Evolutionary conservation across 2,797 vertebrate genomes (phyloP).

Genomic region (Geotrypetes seraphini): DNA sequence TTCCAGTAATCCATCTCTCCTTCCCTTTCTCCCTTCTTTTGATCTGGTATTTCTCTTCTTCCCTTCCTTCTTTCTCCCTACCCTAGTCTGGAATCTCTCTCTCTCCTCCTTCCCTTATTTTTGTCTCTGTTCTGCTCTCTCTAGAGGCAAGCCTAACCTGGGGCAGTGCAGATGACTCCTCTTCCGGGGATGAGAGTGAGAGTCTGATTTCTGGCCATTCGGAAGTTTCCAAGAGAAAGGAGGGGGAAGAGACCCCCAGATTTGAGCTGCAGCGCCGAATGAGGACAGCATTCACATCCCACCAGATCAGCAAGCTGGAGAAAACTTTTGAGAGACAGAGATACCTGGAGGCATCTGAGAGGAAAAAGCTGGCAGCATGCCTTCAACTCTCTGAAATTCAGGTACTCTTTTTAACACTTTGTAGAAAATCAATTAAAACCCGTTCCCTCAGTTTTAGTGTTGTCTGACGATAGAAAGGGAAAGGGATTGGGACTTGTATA

Average conservation of each 20-base stretch:
- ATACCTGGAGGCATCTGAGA: slow-evolving; percentile 51
- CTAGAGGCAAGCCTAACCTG: too few species aligned
- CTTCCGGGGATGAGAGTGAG: slow-evolving; percentile 31
- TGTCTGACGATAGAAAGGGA: too few species aligned
- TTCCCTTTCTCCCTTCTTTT: too few species aligned
- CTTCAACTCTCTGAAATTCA: slow-evolving; percentile 62
- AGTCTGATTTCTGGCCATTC: not conserved
- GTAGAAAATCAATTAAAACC: too few species aligned
- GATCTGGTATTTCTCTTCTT: too few species aligned
- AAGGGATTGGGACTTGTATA: too few species aligned
- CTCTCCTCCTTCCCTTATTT: too few species aligned
- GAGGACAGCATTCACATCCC: slow-evolving; percentile 59
- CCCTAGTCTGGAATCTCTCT: too few species aligned
- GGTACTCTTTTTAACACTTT: slow-evolving; percentile 26
- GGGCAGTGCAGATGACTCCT: slow-evolving; percentile 15
- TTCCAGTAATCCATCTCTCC: too few species aligned
- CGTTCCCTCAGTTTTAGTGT: too few species aligned
- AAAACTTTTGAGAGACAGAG: slow-evolving; percentile 51
- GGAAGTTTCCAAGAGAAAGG: not conserved
- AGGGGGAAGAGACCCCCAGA: not conserved
- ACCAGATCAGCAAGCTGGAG: slow-evolving; percentile 54
- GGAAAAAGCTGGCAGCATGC: slow-evolving; percentile 46
- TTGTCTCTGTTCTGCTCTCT: too few species aligned
- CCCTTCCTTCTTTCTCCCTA: too few species aligned
- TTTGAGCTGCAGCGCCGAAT: slow-evolving; percentile 27